Evolutionary conservation across 2,113 vertebrate genomes (phyloP), one percentile per base, ranked within the genome.

Genomic region (Erpornis zantholeuca): DNA sequence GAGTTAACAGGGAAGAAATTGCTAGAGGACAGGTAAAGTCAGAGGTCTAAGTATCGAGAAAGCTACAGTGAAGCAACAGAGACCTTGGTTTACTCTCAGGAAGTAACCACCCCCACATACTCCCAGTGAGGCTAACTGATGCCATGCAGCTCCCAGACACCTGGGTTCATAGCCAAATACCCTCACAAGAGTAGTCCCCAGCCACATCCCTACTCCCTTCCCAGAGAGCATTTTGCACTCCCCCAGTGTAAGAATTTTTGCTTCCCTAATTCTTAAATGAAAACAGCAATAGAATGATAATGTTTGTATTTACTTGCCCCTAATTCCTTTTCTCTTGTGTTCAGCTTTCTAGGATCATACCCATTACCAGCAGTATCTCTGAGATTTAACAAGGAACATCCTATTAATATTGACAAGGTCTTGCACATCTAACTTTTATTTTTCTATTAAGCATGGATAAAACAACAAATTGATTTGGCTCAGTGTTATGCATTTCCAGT

Each of bases 51-150:
- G 10, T 12, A 53, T 31, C 27, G 35, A 77, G 49, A 84, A 81
- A 73, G n/a, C 68, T 52, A 53, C 57, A 68, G 53, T n/a, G 25
- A 45, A 72, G 50, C 23, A 69, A 35, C 38, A 83, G 33, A 71
- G 15, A 33, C 7, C 3, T 29, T 54, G 12, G 28, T 56, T 54
- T 64, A 71, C 40, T 38, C 35, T 54, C 25, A 52, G 20, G 33
- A 33, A 89, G 33, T n/a, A 76, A 83, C 12, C 3, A 21, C 3
- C 14, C 3, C 4, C 35, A 22, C 0, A 0, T 40, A 15, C 15
- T 36, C 23, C 10, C 19, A 33, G 24, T 29, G 35, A 68, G 16
- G 35, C 35, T 69, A 36, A 61, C 8, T 33, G 42, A 65, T 53
- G 11, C 24, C 20, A 20, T 6, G 29, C 6, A 57, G 23, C 31